phyloP scores from a whole-genome alignment of 1,140 invertebrate species.

The Asbolus verrucosus region DNA sequence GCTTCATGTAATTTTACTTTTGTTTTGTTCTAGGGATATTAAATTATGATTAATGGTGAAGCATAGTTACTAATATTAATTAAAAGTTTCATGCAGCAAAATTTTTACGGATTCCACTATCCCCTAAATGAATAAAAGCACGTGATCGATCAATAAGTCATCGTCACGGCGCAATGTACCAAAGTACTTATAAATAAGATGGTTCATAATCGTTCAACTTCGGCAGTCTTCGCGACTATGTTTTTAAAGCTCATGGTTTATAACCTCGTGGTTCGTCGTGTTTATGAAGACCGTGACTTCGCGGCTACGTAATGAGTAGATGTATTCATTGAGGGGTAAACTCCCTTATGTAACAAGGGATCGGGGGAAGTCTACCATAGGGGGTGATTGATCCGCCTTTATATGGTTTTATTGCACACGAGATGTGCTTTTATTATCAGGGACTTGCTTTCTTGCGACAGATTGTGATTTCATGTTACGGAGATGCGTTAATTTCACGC shows the following conservation, averaged over 20 bases:
- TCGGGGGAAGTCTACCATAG: conserved; percentile 49
- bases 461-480: conserved; percentile 53
- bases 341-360: conserved; percentile 55
- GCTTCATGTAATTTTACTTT: too few species aligned
- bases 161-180: background rate
- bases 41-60: background rate
- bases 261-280: conserved; percentile 7
- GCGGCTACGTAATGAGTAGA: conserved; percentile 59
- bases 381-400: conserved; percentile 58
- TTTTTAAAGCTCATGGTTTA: background rate
- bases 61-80: background rate
- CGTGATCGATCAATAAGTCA: conserved; percentile 42
- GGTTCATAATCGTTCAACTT: background rate
- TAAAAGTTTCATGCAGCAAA: too few species aligned
- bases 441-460: conserved; percentile 47
- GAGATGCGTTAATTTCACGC: conserved; percentile 53
- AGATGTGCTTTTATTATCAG: conserved; percentile 59
- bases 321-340: conserved; percentile 59
- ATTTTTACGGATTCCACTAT: conserved; percentile 27
- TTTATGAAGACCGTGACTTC: conserved; percentile 54
- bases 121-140: background rate
- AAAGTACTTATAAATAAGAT: background rate
- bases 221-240: background rate
- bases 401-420: conserved; percentile 60
- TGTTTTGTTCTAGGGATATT: too few species aligned